These are phyloP conservation scores for Oreochromis spilurus DNA, from an alignment of 2,113 vertebrate species.

Conservation along the genomic window DNA sequence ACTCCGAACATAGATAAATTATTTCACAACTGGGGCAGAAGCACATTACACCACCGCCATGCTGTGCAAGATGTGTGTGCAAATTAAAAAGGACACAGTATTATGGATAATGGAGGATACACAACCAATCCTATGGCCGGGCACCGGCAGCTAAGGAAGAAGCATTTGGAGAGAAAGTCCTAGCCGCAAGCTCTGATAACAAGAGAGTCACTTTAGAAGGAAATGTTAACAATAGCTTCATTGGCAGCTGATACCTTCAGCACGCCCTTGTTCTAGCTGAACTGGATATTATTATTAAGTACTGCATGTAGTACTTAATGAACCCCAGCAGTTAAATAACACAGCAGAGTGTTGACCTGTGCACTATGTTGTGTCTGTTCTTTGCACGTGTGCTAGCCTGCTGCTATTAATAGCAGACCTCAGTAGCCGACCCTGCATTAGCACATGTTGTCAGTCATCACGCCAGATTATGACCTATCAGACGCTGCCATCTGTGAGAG, in stretches of 20 bases:
- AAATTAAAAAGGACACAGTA: background rate
- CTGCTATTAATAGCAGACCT: conserved; percentile 47
- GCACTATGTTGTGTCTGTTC: background rate
- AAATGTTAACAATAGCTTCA: background rate
- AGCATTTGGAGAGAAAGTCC: background rate
- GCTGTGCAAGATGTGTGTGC: background rate
- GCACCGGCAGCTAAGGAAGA: background rate
- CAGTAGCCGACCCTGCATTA: conserved; percentile 29
- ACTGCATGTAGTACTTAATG: background rate
- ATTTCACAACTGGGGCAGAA: background rate
- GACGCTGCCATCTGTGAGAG: conserved; percentile 36
- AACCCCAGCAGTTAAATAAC: background rate
- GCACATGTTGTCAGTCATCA: conserved; percentile 61
- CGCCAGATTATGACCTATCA: conserved; percentile 52
- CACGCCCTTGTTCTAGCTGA: background rate
- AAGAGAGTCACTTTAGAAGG: background rate
- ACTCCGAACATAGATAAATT: background rate
- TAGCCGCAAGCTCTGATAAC: background rate
- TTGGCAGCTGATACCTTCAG: background rate
- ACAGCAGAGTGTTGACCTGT: background rate
- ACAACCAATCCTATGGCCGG: background rate
- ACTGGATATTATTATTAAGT: background rate
- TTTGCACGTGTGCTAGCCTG: background rate
- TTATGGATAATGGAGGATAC: background rate
- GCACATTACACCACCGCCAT: background rate